These are phyloP conservation scores for Morone chrysops DNA, from an alignment of 2,113 vertebrate species.

Conservation along the genomic window DNA sequence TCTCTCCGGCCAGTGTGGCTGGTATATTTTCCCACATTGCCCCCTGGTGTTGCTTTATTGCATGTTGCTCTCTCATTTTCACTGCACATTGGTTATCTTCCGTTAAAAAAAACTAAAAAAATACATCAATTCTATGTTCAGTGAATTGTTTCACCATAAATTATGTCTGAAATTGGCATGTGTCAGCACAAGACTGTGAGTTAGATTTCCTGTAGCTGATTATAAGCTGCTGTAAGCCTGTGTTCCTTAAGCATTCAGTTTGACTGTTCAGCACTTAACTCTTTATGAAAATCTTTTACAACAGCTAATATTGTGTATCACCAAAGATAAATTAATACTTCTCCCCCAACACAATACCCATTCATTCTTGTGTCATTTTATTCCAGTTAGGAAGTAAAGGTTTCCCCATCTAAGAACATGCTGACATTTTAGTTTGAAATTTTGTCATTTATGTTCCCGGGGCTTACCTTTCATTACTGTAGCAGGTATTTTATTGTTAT, in stretches of 20 bases:
- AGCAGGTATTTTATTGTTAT: conserved; percentile 79
- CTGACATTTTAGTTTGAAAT: conserved; percentile 41
- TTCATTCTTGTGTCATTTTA: conserved; percentile 33
- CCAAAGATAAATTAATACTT: conserved; percentile 11
- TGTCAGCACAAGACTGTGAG: conserved; percentile 60
- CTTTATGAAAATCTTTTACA: conserved; percentile 23
- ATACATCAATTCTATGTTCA: conserved; percentile 21
- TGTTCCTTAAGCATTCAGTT: conserved; percentile 41
- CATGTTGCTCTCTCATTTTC: conserved; percentile 36
- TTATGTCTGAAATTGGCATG: conserved; percentile 21
- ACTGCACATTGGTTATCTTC: conserved; percentile 9
- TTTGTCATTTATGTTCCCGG: conserved; percentile 44
- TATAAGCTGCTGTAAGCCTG: conserved; percentile 49
- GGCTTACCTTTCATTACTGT: conserved; percentile 67
- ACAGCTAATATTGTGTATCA: conserved; percentile 40
- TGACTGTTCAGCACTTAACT: conserved; percentile 29
- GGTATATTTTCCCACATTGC: conserved; percentile 62
- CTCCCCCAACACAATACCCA: background rate
- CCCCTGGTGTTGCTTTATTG: conserved; percentile 65
- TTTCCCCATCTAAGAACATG: conserved; percentile 14
- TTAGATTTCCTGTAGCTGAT: conserved; percentile 52
- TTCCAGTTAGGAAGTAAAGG: conserved; percentile 36
- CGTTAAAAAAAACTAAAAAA: background rate
- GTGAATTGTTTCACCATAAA: background rate
- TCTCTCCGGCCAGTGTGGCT: conserved; percentile 43